Percentiles rank a stretch among this genome's conserved stretches.
These are phyloP conservation scores for Chrysomela aeneicollis DNA, from an alignment of 2,888 invertebrate species.

Conservation along the genomic window DNA sequence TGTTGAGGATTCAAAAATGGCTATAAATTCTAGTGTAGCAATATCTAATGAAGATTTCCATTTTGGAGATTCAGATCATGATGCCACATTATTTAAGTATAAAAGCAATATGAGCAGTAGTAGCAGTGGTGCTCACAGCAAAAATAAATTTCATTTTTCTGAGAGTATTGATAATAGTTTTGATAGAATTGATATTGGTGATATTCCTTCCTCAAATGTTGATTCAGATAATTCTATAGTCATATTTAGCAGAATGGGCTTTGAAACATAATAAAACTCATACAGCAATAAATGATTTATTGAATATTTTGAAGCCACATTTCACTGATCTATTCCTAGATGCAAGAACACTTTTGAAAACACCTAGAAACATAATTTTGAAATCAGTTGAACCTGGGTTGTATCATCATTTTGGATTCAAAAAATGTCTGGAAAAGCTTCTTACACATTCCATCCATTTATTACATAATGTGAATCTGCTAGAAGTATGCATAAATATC, in stretches of 20 bases:
- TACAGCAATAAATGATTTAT: slow-evolving; percentile 9
- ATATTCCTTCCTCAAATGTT: neutral
- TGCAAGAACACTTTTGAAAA: too few relatives aligned
- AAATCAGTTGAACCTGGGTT: slow-evolving; percentile 24
- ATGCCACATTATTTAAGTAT: too few relatives aligned
- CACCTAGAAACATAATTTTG: slow-evolving; percentile 20
- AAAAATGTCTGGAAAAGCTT: slow-evolving; percentile 6
- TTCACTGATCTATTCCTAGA: slow-evolving; percentile 20
- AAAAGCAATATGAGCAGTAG: slow-evolving; percentile 9
- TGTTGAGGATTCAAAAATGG: too few relatives aligned
- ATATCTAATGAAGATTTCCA: slow-evolving; percentile 1
- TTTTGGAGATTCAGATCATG: slow-evolving; percentile 11
- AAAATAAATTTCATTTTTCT: too few relatives aligned
- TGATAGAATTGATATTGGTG: neutral
- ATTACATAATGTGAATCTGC: slow-evolving; percentile 1
- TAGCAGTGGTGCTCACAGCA: neutral
- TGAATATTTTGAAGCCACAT: slow-evolving; percentile 17
- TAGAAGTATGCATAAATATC: slow-evolving; percentile 11
- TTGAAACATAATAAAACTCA: too few relatives aligned
- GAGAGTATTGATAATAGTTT: too few relatives aligned
- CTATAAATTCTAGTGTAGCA: neutral
- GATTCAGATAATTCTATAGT: neutral
- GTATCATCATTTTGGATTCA: slow-evolving; percentile 19
- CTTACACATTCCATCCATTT: neutral
- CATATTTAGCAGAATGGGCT: slow-evolving; percentile 8